A percentile compares a stretch with the other conserved stretches of the same genome.
Evolutionary conservation across 2,888 invertebrate species (phyloP).

Genomic region (Azorinus chamasolen): DNA sequence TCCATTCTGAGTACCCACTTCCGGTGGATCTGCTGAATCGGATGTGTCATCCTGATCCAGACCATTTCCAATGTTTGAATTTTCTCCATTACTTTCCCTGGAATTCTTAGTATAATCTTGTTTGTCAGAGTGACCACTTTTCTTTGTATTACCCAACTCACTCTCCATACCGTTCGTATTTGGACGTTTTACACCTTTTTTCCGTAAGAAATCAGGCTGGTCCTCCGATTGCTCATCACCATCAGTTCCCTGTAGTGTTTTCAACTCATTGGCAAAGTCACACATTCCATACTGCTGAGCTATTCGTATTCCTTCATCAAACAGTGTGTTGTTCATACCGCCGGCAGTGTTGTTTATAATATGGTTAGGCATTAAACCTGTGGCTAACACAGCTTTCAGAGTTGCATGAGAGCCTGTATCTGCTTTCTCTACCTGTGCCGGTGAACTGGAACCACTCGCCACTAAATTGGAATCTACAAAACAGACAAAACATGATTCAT

Average conservation of each 20-base stretch:
- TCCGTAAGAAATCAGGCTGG: background rate
- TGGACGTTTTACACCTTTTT: too few relatives aligned
- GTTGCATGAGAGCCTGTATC: conserved; percentile 29
- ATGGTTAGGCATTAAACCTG: conserved; percentile 12
- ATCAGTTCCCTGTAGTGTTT: conserved; percentile 69
- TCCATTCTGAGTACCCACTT: too few relatives aligned
- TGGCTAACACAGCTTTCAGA: conserved; percentile 38
- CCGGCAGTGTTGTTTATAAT: conserved; percentile 1
- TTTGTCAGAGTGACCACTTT: too few relatives aligned
- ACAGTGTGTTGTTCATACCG: conserved; percentile 74
- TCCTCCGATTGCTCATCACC: conserved; percentile 23
- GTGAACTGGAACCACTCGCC: conserved; percentile 66
- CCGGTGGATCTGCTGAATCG: too few relatives aligned
- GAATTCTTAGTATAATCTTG: too few relatives aligned
- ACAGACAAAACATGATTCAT: conserved; percentile 1
- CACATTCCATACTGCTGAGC: conserved; percentile 85
- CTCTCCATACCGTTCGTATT: too few relatives aligned
- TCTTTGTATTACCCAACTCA: too few relatives aligned
- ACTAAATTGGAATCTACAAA: conserved; percentile 63
- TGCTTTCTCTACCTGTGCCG: conserved; percentile 31
- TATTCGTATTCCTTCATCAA: conserved; percentile 87
- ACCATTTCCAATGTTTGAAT: too few relatives aligned
- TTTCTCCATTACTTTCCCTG: too few relatives aligned
- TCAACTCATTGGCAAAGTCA: conserved; percentile 83
- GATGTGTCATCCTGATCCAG: too few relatives aligned